Evolutionary conservation across 2,113 vertebrate genomes (phyloP), one percentile per base, ranked within the genome.

Genomic region (Ancistrus triradiatus): DNA sequence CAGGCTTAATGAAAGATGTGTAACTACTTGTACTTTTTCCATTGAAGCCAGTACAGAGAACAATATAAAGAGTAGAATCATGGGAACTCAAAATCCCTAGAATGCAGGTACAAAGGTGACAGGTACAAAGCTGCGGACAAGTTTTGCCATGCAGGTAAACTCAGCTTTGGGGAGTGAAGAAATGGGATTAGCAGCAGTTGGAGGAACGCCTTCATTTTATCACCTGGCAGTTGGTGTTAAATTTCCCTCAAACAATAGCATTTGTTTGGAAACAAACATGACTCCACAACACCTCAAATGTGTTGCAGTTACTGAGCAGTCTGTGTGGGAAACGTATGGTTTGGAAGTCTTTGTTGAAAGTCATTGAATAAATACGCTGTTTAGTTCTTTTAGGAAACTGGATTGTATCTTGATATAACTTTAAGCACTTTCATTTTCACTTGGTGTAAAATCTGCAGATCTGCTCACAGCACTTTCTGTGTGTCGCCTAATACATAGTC

Each of bases 251-350:
- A 84, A 88, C 90, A 90, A 89, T 84, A 87, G 86, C 84, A 86
- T 83, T 81, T 85, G 77, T 85, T 88, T 80, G 71, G 84, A 89
- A 90, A 89, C 86, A 86, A 89, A 87, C 86, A 88, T 66, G 68
- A 55, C 55, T 71, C 40, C 59, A 49, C 27, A 63, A 33, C 66
- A 59, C 58, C 49, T 71, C 33, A 53, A 58, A 66, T 70, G 58
- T 42, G 27, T 61, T 28, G 31, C 43, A 6, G 42, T 21, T 37
- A n/a, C 33, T 44, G 21, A 60, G 43, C 28, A 27, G 58, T 50
- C 48, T 68, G 50, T 64, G 33, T 48, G 44, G 46, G 46, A 43
- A 57, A 37, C 35, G 1, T 8, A 17, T 22, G 18, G 7, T 7
- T 49, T 24, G n/a, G 17, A 50, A 49, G 25, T 21, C 7, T 8